phyloP scores from a whole-genome alignment of 2,113 vertebrate genomes.

The Paratilapia polleni region DNA sequence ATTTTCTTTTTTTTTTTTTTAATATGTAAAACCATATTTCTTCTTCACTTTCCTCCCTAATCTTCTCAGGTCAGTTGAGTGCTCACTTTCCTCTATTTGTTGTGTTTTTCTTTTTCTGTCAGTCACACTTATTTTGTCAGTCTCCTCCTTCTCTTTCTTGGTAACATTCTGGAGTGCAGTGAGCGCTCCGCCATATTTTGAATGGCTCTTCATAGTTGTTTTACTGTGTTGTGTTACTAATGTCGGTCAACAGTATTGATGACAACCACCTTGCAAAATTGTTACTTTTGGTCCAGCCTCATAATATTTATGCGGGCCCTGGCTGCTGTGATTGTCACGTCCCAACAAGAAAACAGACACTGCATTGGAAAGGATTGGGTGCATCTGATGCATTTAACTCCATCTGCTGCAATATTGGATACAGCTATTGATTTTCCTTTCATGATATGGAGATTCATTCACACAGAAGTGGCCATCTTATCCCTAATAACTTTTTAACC shows the following conservation, averaged over 20 bases:
- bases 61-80: conserved; percentile 17
- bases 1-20: conserved; percentile 40
- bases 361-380: conserved; percentile 29
- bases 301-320: neutral
- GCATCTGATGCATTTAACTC: conserved; percentile 56
- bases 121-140: conserved; percentile 30
- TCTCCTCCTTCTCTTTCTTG: conserved; percentile 6
- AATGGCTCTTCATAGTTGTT: neutral
- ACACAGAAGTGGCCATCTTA: conserved; percentile 50
- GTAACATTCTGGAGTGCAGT: conserved; percentile 9
- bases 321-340: conserved; percentile 9
- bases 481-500: conserved; percentile 71
- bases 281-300: neutral
- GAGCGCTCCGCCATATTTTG: neutral
- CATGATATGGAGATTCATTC: conserved; percentile 74
- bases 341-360: conserved; percentile 28
- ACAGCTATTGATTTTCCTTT: conserved; percentile 70
- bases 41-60: conserved; percentile 20
- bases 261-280: neutral
- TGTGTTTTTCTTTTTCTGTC: conserved; percentile 21
- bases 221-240: neutral
- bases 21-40: conserved; percentile 20
- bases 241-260: neutral
- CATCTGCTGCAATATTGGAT: conserved; percentile 59
- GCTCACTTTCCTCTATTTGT: neutral